Percentiles rank a stretch among this genome's conserved stretches.
Evolutionary conservation across 37 sponge, comb jelly and placozoan genomes (phyloP).

Genomic region (Tethya wilhelma): DNA sequence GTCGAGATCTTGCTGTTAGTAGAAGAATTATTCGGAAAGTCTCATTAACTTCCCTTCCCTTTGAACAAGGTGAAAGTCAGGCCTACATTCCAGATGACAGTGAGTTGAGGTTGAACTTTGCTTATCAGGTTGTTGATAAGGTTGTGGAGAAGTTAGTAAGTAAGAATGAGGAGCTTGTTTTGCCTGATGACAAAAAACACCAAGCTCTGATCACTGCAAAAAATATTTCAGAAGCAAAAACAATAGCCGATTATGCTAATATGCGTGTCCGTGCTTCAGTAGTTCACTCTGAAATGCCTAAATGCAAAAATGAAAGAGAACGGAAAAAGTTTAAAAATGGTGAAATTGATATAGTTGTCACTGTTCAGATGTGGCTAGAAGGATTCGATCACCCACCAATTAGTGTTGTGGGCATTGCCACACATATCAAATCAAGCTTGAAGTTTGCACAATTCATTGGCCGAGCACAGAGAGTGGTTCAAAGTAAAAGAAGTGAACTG

Average conservation of each 20-base stretch:
- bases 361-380: neutral
- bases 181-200: constrained; percentile 1
- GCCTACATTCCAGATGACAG: neutral
- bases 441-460: constrained; percentile 6
- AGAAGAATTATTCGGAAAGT: neutral
- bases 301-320: neutral
- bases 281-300: neutral
- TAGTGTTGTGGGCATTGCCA: too few species aligned
- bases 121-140: neutral
- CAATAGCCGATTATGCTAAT: neutral
- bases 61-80: neutral
- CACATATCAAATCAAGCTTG: too few species aligned
- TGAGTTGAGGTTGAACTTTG: neutral
- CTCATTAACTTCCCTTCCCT: neutral
- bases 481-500: neutral
- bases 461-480: neutral
- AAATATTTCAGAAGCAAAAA: neutral
- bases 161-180: neutral
- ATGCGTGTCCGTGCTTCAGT: neutral
- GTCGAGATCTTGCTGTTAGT: neutral
- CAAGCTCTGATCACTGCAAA: neutral
- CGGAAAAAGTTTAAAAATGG: too few species aligned
- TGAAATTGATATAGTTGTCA: neutral
- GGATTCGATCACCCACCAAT: constrained; percentile 6
- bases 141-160: neutral